phyloP scores from a whole-genome alignment of 2,888 invertebrate species.

The Sepiola atlantica region DNA sequence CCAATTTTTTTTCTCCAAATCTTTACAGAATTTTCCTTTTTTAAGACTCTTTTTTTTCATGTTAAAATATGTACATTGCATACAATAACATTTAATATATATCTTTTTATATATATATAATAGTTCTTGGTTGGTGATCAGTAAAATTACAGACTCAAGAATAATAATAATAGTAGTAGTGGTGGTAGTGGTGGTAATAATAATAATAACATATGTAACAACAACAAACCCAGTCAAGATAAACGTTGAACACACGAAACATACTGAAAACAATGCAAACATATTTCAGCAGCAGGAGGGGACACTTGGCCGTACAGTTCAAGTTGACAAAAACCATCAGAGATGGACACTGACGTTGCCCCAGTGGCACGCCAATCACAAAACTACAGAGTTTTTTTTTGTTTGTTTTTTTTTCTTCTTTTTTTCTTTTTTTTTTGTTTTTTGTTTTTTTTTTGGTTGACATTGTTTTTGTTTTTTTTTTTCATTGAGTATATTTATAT shows the following conservation, averaged over 20 bases:
- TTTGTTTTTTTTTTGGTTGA: not conserved
- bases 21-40: not conserved
- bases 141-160: constrained; percentile 32
- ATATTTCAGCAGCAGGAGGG: constrained; percentile 25
- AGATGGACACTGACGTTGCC: constrained; percentile 37
- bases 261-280: constrained; percentile 43
- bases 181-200: not conserved
- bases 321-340: constrained; percentile 22
- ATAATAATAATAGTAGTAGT: constrained; percentile 6
- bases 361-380: constrained; percentile 48
- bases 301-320: constrained; percentile 47
- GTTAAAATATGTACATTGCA: constrained; percentile 45
- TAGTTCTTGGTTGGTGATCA: constrained; percentile 10
- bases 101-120: constrained; percentile 32
- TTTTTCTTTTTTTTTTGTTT: not conserved
- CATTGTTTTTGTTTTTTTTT: not conserved
- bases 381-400: constrained; percentile 37
- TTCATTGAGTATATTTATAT: constrained; percentile 32
- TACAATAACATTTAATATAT: constrained; percentile 39
- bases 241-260: constrained; percentile 46
- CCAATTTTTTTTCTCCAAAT: not conserved
- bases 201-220: constrained; percentile 45
- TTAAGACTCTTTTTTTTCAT: not conserved
- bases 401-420: not conserved
- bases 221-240: constrained; percentile 44